These are phyloP conservation scores for Onychostruthus taczanowskii DNA, from an alignment of 2,113 vertebrate genomes.

Conservation along the genomic window DNA sequence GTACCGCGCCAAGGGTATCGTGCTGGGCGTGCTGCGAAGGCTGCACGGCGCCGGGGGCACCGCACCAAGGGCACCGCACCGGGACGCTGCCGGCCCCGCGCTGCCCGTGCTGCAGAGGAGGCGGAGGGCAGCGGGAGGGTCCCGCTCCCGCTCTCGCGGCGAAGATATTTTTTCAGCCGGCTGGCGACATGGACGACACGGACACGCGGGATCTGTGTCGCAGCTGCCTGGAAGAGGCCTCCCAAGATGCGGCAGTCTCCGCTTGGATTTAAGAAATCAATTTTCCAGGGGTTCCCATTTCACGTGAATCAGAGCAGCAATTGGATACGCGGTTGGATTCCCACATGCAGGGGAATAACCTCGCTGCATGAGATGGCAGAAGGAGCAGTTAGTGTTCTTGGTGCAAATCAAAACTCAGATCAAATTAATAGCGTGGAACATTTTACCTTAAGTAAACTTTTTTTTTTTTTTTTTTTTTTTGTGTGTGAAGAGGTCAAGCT, in stretches of 20 bases:
- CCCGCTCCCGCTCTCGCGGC: neutral
- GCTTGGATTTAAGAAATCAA: neutral
- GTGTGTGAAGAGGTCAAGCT: neutral
- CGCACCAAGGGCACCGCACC: neutral
- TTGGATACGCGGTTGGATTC: neutral
- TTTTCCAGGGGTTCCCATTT: neutral
- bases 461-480: neutral
- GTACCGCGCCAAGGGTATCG: accelerated
- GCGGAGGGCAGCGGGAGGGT: neutral
- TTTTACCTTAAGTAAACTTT: neutral
- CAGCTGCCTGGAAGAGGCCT: neutral
- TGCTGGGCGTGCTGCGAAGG: neutral
- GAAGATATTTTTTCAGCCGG: neutral
- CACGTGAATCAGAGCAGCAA: neutral
- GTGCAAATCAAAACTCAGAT: constrained; percentile 10
- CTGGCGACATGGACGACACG: neutral
- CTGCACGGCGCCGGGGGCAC: accelerated
- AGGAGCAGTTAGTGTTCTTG: neutral
- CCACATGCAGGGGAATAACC: neutral
- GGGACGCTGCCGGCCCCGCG: accelerated
- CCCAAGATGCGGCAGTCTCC: neutral
- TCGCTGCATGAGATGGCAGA: neutral
- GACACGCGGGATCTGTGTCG: neutral
- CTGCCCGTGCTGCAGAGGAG: neutral
- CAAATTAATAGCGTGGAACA: neutral